Evolutionary conservation across 2,888 invertebrate species (phyloP).

Genomic region (Bruchidius siliquastri): DNA sequence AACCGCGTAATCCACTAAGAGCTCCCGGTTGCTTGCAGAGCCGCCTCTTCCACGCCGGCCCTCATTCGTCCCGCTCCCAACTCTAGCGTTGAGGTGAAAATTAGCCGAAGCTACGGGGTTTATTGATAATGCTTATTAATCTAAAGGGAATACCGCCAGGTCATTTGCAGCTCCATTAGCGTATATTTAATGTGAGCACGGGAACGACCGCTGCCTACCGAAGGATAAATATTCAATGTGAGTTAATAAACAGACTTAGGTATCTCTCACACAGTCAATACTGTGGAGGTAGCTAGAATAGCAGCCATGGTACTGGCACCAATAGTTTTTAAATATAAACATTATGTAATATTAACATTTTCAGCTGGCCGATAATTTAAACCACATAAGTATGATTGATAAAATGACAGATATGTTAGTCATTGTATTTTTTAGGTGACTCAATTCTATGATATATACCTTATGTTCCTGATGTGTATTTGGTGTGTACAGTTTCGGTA

Average conservation of each 20-base stretch:
- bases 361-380: no score
- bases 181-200: not conserved
- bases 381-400: no score
- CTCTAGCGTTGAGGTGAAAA: slow-evolving; percentile 5
- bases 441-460: no score
- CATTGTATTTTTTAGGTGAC: no score
- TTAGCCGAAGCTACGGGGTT: slow-evolving; percentile 14
- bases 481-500: no score
- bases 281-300: no score
- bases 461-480: no score
- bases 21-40: slow-evolving; percentile 14
- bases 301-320: no score
- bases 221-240: not conserved
- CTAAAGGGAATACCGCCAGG: slow-evolving; percentile 5
- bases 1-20: slow-evolving; percentile 22
- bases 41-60: not conserved
- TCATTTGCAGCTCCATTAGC: not conserved
- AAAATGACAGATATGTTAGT: no score
- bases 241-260: not conserved
- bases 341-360: no score
- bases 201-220: not conserved
- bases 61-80: not conserved
- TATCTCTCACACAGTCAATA: not conserved
- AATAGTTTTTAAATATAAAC: no score
- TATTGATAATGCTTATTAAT: slow-evolving; percentile 19